Base-by-base conservation (phyloP, 1,140 invertebrate species). In the Diachasma alloeum region DNA sequence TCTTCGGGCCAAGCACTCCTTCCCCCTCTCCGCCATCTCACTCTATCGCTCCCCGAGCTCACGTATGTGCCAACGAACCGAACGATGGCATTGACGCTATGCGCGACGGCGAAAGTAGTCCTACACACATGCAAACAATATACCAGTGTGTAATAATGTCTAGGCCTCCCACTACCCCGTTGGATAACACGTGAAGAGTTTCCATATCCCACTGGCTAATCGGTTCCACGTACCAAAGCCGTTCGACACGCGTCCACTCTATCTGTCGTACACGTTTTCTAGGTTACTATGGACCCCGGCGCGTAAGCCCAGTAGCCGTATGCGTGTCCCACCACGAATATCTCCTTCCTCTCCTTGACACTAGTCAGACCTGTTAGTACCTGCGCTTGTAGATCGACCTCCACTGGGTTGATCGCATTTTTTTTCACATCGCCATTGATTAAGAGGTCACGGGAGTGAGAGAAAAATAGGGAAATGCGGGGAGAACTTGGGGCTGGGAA, bases 251-350 rank as follows among this genome's bases (percentile, higher is more conserved):
- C 80, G 79, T 81, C 81, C 80, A 66, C 72, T 79, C 73, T 75
- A 77, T 59, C 70, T 75, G 78, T 75, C 75, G 77, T 37, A 70
- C 72, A 24, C 76, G 59, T 82, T 86, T 87, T 86, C 84, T 87
- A 87, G 85, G 85, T 88, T 88, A 87, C 85, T 82, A 83, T 83
- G 84, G 86, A 85, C 22, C 36, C 3, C 31, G 13, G 10, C 81
- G 85, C 84, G 85, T 83, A 87, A 85, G 86, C 63, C 75, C 78
- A 44, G 78, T 75, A 42, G 46, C n/a, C n/a, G 13, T 66, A 24
- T 31, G 37, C 22, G 42, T 63, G 10, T 71, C 48, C 59, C 39
- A 44, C 59, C 44, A 39, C 56, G 37, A 53, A 42, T 48, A 46
- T 44, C 72, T 76, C 77, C 76, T 71, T 71, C 71, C 76, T 78